Evolutionary conservation across 2,113 vertebrate species (phyloP).

Genomic region (Leptosomus discolor): DNA sequence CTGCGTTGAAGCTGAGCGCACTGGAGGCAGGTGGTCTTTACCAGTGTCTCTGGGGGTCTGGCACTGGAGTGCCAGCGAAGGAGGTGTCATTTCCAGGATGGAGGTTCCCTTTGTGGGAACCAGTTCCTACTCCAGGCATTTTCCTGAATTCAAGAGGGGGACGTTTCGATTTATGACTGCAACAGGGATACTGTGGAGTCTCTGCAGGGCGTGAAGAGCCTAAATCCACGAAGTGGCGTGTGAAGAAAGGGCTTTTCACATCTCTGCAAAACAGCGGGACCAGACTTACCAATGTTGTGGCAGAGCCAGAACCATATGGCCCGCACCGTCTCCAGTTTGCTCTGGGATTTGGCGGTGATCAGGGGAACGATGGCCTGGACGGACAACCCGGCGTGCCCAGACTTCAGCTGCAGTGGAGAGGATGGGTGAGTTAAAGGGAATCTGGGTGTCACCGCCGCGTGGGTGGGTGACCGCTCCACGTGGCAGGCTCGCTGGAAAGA

Average conservation of each 20-base stretch:
- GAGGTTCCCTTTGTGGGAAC: background rate
- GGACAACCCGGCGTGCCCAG: constrained; percentile 24
- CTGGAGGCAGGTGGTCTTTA: background rate
- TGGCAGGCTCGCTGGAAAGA: background rate
- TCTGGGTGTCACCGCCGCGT: background rate
- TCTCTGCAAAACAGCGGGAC: background rate
- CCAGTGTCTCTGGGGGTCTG: background rate
- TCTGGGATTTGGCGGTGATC: constrained; percentile 69
- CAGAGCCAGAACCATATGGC: constrained; percentile 84
- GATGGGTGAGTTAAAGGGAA: background rate
- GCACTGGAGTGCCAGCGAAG: background rate
- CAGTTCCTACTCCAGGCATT: background rate
- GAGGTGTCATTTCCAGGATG: background rate
- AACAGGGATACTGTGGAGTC: background rate
- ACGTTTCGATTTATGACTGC: fast-evolving
- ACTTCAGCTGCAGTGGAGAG: constrained; percentile 64
- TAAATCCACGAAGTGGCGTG: background rate
- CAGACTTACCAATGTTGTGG: constrained; percentile 76
- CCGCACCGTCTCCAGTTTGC: constrained; percentile 74
- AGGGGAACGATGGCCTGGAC: constrained; percentile 63
- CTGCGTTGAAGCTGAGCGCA: fast-evolving
- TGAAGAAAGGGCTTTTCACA: background rate
- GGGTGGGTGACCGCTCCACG: fast-evolving
- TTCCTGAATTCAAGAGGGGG: background rate
- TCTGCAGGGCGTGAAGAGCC: background rate